Percentiles rank a stretch among this genome's conserved stretches.
These are phyloP conservation scores for Avahi laniger DNA, from an alignment of 2,797 vertebrate species.

Conservation along the genomic window DNA sequence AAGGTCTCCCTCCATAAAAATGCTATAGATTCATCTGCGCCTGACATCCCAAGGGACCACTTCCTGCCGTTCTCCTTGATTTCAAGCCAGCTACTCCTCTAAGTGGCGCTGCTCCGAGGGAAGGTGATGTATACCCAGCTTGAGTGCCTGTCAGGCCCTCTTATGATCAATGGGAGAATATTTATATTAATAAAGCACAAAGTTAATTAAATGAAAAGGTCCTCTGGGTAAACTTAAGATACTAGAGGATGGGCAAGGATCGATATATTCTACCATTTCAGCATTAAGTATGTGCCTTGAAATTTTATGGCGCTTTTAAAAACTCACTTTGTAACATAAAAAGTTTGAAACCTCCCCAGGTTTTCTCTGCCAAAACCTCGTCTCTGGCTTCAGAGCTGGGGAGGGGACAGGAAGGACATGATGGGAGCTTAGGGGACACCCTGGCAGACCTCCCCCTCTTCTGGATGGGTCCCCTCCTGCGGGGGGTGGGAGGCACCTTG, in stretches of 20 bases:
- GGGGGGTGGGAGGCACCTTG: fast-evolving
- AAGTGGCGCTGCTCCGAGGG: conserved; percentile 86
- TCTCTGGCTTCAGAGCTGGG: neutral
- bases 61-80: conserved; percentile 94
- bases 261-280: conserved; percentile 85
- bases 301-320: conserved; percentile 83
- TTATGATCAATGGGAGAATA: conserved; percentile 97
- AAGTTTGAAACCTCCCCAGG: conserved; percentile 63
- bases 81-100: conserved; percentile 89
- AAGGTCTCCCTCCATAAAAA: conserved; percentile 86
- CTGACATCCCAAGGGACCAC: conserved; percentile 90
- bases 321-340: conserved; percentile 74
- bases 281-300: conserved; percentile 87
- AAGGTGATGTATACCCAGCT: conserved; percentile 87
- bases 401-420: neutral
- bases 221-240: conserved; percentile 91
- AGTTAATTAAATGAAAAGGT: conserved; percentile 98
- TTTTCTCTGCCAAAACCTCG: neutral
- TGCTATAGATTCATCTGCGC: conserved; percentile 86
- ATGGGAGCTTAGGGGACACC: too few species aligned
- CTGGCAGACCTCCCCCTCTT: neutral
- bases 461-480: neutral
- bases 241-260: conserved; percentile 88
- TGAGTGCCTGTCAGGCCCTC: conserved; percentile 90
- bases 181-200: conserved; percentile 97